phyloP scores from a whole-genome alignment of 2,888 invertebrate species.

The Eurytoma adleriae region DNA sequence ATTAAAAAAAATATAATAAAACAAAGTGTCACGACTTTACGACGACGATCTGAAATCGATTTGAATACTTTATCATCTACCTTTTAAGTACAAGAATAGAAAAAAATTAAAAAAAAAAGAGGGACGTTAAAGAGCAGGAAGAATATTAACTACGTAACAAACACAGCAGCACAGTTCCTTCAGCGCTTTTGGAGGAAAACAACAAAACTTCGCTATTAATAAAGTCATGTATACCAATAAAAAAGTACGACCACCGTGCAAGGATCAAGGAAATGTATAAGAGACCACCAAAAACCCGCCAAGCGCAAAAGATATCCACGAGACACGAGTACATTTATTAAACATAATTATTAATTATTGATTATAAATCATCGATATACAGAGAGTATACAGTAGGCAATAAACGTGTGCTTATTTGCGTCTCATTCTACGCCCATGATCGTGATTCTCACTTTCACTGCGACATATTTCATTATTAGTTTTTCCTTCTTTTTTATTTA shows the following conservation, averaged over 20 bases:
- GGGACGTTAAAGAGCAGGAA: constrained; percentile 2
- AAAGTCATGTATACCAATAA: constrained; percentile 47
- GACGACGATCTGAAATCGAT: not conserved
- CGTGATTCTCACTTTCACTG: constrained; percentile 45
- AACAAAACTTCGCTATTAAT: constrained; percentile 24
- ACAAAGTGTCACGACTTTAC: too few species aligned
- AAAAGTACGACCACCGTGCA: constrained; percentile 73
- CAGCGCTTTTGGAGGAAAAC: constrained; percentile 21
- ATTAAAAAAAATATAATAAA: not conserved
- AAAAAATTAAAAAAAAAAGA: not conserved
- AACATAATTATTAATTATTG: constrained; percentile 75
- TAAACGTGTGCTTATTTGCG: constrained; percentile 43
- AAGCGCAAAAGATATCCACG: constrained; percentile 75
- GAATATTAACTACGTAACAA: constrained; percentile 7
- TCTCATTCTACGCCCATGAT: constrained; percentile 40
- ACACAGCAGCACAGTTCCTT: constrained; percentile 20
- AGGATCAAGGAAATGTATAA: constrained; percentile 70
- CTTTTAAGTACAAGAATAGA: not conserved
- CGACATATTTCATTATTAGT: not conserved
- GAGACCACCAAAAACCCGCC: constrained; percentile 74
- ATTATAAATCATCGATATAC: constrained; percentile 73
- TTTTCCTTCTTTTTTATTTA: constrained; percentile 11
- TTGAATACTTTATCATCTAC: not conserved
- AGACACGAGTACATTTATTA: constrained; percentile 76
- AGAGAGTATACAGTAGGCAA: constrained; percentile 63